phyloP scores from a whole-genome alignment of 2,113 vertebrate genomes.

The Tragulus kanchil region DNA sequence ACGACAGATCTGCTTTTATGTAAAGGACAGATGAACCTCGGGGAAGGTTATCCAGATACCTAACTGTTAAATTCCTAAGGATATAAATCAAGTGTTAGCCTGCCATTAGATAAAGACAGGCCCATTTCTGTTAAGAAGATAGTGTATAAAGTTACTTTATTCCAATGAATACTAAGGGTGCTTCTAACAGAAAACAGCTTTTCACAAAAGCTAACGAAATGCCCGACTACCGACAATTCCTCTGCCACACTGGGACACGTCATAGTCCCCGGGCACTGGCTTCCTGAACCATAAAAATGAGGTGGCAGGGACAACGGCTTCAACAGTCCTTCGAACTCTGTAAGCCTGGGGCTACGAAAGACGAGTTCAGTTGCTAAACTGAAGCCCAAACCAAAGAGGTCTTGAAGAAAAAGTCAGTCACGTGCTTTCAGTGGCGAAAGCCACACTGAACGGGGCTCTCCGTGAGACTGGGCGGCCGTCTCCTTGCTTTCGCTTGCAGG shows the following conservation, averaged over 20 bases:
- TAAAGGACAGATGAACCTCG: neutral
- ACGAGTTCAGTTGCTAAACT: conserved; percentile 9
- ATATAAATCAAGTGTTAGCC: conserved; percentile 17
- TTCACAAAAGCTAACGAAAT: neutral
- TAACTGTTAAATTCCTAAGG: conserved; percentile 14
- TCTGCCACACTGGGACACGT: neutral
- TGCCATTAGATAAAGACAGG: conserved; percentile 28
- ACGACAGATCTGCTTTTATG: neutral
- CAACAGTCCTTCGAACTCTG: neutral
- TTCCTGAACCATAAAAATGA: conserved; percentile 6
- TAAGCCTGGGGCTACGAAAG: neutral
- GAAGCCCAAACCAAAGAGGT: neutral
- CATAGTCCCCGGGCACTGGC: neutral
- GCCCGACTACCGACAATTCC: neutral
- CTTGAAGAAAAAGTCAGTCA: neutral
- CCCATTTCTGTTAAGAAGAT: neutral
- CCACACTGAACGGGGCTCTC: neutral
- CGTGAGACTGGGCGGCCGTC: neutral
- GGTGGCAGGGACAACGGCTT: neutral
- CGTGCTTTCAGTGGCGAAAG: neutral
- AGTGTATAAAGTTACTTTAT: neutral
- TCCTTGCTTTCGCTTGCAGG: too few species aligned
- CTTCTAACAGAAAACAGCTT: neutral
- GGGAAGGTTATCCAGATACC: neutral
- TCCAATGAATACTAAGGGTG: neutral